Conservation (phyloP, 2,113 vertebrate species). For the Pipa parva region DNA sequence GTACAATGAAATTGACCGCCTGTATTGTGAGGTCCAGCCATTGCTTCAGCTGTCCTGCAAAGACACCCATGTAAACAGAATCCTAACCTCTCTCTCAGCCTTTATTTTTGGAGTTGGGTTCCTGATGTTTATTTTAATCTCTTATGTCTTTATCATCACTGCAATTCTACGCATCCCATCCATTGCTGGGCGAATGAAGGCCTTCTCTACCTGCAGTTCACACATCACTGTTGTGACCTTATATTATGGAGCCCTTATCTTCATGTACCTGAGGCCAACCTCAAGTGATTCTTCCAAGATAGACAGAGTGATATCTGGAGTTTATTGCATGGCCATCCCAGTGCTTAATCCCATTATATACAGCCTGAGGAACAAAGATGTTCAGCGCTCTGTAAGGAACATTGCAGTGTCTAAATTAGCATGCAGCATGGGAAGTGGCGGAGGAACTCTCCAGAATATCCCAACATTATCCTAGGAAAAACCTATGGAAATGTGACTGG, state of each 20-base stretch:
- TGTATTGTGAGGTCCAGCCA: constrained; percentile 56
- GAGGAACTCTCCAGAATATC: too few relatives aligned
- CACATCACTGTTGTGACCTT: constrained; percentile 49
- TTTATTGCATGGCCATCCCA: background rate
- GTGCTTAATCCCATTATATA: background rate
- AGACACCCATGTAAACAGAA: constrained; percentile 41
- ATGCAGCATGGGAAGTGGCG: too few relatives aligned
- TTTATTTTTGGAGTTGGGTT: constrained; percentile 50
- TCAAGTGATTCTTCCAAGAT: background rate
- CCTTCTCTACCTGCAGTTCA: constrained; percentile 54
- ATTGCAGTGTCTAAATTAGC: too few relatives aligned
- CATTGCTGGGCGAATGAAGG: constrained; percentile 41
- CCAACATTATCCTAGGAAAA: too few relatives aligned
- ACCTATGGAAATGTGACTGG: too few relatives aligned
- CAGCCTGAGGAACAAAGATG: background rate
- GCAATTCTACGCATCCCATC: constrained; percentile 48
- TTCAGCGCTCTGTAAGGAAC: too few relatives aligned
- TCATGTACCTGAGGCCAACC: constrained; percentile 49
- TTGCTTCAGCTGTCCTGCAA: constrained; percentile 53
- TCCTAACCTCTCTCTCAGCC: constrained; percentile 49
- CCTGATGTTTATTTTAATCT: constrained; percentile 47
- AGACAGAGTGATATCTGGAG: constrained; percentile 9
- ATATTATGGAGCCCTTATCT: constrained; percentile 54
- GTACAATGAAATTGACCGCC: constrained; percentile 52
- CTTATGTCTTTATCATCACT: constrained; percentile 51